A percentile compares a stretch with the other conserved stretches of the same genome.
Conservation (phyloP, 2,888 invertebrate genomes). For the Geophilus truncorum region DNA sequence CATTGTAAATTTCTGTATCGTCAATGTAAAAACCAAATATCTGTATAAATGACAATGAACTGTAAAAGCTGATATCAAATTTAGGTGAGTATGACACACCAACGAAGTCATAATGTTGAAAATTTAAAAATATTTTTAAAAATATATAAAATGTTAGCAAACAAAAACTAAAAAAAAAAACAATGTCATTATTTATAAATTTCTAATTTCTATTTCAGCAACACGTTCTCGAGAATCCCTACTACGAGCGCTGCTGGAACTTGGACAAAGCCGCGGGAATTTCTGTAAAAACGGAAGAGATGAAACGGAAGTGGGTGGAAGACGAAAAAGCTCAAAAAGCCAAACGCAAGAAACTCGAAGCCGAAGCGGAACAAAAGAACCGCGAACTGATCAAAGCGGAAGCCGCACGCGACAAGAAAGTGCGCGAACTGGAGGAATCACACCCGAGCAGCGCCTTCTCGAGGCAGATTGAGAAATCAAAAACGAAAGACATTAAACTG, state of each 20-base stretch:
- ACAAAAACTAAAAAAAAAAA: background rate
- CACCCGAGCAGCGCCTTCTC: background rate
- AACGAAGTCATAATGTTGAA: too few relatives aligned
- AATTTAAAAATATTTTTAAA: too few relatives aligned
- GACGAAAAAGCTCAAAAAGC: constrained; percentile 8
- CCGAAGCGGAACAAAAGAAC: constrained; percentile 28
- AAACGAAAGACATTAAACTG: constrained; percentile 13
- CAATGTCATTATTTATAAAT: background rate
- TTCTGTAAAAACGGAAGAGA: constrained; percentile 15
- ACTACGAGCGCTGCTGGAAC: constrained; percentile 43
- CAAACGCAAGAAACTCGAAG: constrained; percentile 2
- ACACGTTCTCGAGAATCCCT: constrained; percentile 42
- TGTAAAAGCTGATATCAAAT: background rate
- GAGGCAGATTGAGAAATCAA: background rate
- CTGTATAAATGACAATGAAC: too few relatives aligned
- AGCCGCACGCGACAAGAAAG: background rate
- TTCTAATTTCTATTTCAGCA: constrained; percentile 39
- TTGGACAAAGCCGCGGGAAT: constrained; percentile 44
- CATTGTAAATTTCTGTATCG: too few relatives aligned
- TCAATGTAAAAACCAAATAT: too few relatives aligned
- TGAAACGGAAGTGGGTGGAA: constrained; percentile 16
- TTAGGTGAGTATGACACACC: background rate
- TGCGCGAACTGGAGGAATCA: constrained; percentile 2
- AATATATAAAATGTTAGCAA: too few relatives aligned
- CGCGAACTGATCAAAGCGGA: constrained; percentile 18